These are phyloP conservation scores for Paratilapia polleni DNA, from an alignment of 2,113 vertebrate genomes.

Conservation along the genomic window DNA sequence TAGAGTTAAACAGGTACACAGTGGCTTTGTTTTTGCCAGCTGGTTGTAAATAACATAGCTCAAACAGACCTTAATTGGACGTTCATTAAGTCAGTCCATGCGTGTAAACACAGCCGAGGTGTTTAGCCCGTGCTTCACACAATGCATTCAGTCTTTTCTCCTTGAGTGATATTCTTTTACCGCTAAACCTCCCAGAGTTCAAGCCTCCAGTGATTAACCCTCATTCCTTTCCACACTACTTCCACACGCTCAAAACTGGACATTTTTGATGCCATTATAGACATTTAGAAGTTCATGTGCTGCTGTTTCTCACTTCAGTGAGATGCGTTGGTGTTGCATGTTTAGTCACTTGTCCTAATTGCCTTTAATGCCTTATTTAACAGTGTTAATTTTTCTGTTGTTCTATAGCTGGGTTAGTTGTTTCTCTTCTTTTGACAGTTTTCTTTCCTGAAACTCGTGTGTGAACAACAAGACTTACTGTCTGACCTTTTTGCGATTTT, in stretches of 20 bases:
- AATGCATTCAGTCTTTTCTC: slow-evolving; percentile 28
- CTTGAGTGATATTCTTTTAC: slow-evolving; percentile 18
- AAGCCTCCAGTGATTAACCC: not conserved
- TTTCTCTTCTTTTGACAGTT: not conserved
- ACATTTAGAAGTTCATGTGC: not conserved
- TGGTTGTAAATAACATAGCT: slow-evolving; percentile 31
- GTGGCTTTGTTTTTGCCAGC: slow-evolving; percentile 34
- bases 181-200: slow-evolving; percentile 16
- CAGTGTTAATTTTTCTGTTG: not conserved
- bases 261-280: not conserved
- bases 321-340: not conserved
- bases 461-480: not conserved
- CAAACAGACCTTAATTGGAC: slow-evolving; percentile 45
- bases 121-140: slow-evolving; percentile 25
- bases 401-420: not conserved
- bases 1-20: not conserved
- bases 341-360: not conserved
- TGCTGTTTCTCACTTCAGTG: not conserved
- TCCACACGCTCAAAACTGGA: not conserved
- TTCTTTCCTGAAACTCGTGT: not conserved
- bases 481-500: not conserved
- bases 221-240: not conserved
- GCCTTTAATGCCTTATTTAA: not conserved
- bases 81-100: slow-evolving; percentile 37
- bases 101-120: slow-evolving; percentile 36